Evolutionary conservation across 2,797 vertebrate genomes (phyloP).

Genomic region (Scyliorhinus canicula): DNA sequence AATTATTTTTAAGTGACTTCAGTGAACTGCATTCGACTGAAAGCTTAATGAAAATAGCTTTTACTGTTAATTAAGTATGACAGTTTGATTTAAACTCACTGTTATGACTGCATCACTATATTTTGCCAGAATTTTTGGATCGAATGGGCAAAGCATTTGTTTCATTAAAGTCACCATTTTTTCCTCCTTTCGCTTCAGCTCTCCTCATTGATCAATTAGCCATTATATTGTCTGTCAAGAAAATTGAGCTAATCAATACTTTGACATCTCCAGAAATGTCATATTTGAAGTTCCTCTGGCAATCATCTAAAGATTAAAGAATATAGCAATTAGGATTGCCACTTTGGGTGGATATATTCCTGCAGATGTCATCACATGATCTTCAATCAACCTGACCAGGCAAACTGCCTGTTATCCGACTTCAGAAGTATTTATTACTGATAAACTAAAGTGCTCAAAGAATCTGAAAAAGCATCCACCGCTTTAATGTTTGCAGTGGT

Average conservation of each 20-base stretch:
- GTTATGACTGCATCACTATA: conserved; percentile 15
- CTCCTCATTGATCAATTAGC: background rate
- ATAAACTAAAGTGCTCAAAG: no score
- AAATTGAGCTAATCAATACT: background rate
- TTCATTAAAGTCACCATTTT: background rate
- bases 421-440: no score
- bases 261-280: background rate
- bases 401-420: no score
- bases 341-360: no score
- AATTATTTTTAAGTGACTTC: conserved; percentile 39
- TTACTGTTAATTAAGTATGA: conserved; percentile 34
- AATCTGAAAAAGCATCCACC: no score
- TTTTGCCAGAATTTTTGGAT: conserved; percentile 7
- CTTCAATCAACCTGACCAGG: no score
- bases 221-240: background rate
- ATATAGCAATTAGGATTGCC: background rate
- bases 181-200: background rate
- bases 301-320: background rate
- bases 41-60: conserved; percentile 37
- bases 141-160: background rate
- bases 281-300: background rate
- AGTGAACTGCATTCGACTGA: conserved; percentile 24
- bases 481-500: no score
- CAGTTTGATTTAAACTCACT: conserved; percentile 32
- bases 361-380: no score